These are phyloP conservation scores for Tiliacea aurago DNA, from an alignment of 2,888 invertebrate species.

Conservation along the genomic window DNA sequence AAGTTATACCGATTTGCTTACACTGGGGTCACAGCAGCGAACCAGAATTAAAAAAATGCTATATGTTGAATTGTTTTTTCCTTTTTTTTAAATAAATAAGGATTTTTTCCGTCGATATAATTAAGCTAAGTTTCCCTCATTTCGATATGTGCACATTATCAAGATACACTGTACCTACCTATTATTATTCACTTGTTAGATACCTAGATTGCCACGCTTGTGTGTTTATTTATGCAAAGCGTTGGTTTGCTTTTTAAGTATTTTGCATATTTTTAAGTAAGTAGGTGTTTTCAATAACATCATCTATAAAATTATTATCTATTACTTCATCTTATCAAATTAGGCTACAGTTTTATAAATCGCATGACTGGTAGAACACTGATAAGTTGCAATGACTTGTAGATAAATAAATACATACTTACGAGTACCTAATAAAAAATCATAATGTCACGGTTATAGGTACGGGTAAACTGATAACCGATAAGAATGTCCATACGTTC, in stretches of 20 bases:
- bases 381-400: slow-evolving; percentile 20
- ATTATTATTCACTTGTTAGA: too few relatives aligned
- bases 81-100: too few relatives aligned
- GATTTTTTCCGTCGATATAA: too few relatives aligned
- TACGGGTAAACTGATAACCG: slow-evolving; percentile 9
- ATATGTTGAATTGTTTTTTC: too few relatives aligned
- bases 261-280: not conserved
- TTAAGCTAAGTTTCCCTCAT: too few relatives aligned
- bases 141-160: too few relatives aligned
- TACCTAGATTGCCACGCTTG: not conserved
- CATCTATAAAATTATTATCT: slow-evolving; percentile 3
- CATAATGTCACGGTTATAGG: slow-evolving; percentile 14
- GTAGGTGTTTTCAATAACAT: not conserved
- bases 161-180: too few relatives aligned
- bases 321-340: not conserved
- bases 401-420: not conserved
- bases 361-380: not conserved
- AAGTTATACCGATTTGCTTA: too few relatives aligned
- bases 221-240: not conserved
- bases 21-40: too few relatives aligned
- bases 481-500: slow-evolving; percentile 38
- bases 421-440: not conserved
- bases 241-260: not conserved
- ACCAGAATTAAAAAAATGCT: too few relatives aligned
- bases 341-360: not conserved